phyloP scores from a whole-genome alignment of 2,797 vertebrate genomes.

The Crossoptilon crossoptilon region DNA sequence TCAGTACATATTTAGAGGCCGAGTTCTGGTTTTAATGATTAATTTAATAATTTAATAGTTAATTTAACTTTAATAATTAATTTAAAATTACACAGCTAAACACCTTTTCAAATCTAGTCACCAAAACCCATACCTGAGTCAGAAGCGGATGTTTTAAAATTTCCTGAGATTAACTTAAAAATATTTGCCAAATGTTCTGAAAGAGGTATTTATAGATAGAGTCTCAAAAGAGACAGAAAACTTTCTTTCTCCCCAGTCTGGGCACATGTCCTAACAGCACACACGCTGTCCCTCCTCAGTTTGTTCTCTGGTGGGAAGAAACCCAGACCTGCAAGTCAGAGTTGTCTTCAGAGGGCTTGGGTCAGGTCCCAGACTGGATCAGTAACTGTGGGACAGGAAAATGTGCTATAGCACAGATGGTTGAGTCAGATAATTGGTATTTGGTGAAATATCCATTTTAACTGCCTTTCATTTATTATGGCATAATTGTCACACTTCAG shows the following conservation, averaged over 20 bases:
- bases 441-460: background rate
- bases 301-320: rapidly evolving
- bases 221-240: background rate
- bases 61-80: too few species aligned
- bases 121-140: background rate
- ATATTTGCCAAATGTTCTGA: background rate
- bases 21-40: background rate
- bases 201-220: background rate
- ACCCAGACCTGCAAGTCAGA: background rate
- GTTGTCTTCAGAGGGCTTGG: rapidly evolving
- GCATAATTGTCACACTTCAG: background rate
- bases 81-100: background rate
- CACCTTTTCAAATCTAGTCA: background rate
- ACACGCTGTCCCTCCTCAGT: rapidly evolving
- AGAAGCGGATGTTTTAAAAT: background rate
- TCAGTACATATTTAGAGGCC: background rate
- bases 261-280: background rate
- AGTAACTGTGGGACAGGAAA: background rate
- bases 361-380: background rate
- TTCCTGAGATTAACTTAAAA: background rate
- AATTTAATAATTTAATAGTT: too few species aligned
- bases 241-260: rapidly evolving
- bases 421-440: background rate
- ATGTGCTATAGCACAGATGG: background rate
- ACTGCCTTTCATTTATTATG: background rate